These are phyloP conservation scores for Wasmannia auropunctata DNA, from an alignment of 1,140 invertebrate species.

Conservation along the genomic window DNA sequence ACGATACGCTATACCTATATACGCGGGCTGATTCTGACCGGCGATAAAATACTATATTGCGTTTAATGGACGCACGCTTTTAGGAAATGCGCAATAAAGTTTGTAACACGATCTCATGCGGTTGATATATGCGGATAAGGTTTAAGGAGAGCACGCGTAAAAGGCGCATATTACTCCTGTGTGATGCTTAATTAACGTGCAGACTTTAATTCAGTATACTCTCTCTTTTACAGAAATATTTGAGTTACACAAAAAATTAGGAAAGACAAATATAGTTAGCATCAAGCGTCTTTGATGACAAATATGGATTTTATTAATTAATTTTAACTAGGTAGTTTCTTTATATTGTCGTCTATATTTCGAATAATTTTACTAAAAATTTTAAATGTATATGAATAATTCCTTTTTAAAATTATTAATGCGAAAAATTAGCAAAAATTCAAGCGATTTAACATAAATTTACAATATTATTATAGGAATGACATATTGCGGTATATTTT, in stretches of 20 bases:
- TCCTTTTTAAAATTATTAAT: background rate
- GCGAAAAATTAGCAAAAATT: background rate
- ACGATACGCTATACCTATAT: background rate
- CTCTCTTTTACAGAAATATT: background rate
- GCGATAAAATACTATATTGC: slow-evolving; percentile 29
- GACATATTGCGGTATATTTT: background rate
- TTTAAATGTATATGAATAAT: background rate
- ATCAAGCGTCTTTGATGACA: background rate
- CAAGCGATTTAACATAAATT: background rate
- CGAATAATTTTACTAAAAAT: background rate
- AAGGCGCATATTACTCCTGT: background rate
- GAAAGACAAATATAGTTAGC: background rate
- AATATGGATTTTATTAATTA: slow-evolving; percentile 3
- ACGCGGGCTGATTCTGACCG: background rate
- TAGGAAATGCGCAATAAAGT: slow-evolving; percentile 26
- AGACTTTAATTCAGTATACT: background rate
- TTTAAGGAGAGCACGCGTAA: slow-evolving; percentile 26
- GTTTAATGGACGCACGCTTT: slow-evolving; percentile 36
- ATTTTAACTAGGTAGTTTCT: background rate
- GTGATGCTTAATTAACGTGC: slow-evolving; percentile 21
- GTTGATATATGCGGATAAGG: slow-evolving; percentile 24
- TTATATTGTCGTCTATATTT: background rate
- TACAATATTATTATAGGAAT: slow-evolving; percentile 1
- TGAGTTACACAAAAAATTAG: background rate
- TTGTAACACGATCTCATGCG: background rate